Percentiles rank a stretch among this genome's conserved stretches.
Evolutionary conservation across 2,113 vertebrate genomes (phyloP).

Genomic region (Aramus guarauna): DNA sequence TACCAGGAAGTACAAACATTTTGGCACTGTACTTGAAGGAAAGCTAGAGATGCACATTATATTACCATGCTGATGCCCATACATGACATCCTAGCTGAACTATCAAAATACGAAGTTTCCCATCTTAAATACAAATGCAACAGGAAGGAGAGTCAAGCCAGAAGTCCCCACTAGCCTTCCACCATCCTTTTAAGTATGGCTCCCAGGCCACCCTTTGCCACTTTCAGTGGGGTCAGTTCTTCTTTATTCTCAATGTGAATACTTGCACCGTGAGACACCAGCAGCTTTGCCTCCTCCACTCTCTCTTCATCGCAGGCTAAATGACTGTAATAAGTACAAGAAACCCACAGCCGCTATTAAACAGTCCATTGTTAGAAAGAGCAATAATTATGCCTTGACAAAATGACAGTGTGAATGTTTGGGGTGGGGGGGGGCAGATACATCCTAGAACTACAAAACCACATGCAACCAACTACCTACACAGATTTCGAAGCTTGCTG

Average conservation of each 20-base stretch:
- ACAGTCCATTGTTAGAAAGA: neutral
- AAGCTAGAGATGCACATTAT: neutral
- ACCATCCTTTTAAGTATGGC: constrained; percentile 85
- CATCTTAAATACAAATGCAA: neutral
- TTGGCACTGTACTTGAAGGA: constrained; percentile 12
- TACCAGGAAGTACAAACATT: neutral
- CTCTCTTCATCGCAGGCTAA: constrained; percentile 96
- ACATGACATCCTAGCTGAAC: neutral
- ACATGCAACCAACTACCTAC: neutral
- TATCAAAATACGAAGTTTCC: neutral
- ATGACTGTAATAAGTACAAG: constrained; percentile 79
- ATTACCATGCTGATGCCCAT: neutral
- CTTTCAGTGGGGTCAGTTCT: constrained; percentile 91
- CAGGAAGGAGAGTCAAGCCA: neutral
- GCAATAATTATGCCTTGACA: neutral
- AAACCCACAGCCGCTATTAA: constrained; percentile 32
- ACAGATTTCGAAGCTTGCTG: neutral
- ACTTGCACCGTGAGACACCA: constrained; percentile 92
- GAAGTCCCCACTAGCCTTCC: constrained; percentile 74
- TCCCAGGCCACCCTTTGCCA: constrained; percentile 85
- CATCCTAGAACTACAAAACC: neutral
- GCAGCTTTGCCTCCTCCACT: constrained; percentile 90
- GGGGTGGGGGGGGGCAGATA: neutral
- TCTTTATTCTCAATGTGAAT: constrained; percentile 98
- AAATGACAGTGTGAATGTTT: neutral